Evolutionary conservation across 2,113 vertebrate genomes (phyloP).

Genomic region (Aspidoscelis tigris): DNA sequence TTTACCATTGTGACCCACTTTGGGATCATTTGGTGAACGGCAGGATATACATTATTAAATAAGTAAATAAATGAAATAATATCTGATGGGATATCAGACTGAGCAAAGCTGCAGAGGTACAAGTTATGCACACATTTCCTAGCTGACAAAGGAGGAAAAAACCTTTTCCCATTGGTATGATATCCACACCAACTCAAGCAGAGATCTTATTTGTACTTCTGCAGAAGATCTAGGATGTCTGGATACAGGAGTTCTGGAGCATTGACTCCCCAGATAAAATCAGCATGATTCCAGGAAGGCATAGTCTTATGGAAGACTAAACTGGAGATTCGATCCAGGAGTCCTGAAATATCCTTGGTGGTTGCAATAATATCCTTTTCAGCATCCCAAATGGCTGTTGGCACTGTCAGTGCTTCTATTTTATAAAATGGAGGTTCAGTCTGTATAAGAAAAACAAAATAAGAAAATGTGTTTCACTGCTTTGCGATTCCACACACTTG

Average conservation of each 20-base stretch:
- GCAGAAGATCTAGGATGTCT: constrained; percentile 81
- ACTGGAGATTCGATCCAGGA: constrained; percentile 81
- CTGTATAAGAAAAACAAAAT: constrained; percentile 32
- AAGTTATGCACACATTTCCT: background rate
- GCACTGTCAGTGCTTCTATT: constrained; percentile 80
- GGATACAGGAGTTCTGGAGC: constrained; percentile 77
- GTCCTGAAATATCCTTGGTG: constrained; percentile 71
- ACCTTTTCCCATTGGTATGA: background rate
- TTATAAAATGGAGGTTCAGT: constrained; percentile 69
- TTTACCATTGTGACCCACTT: too few relatives aligned
- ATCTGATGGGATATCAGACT: too few relatives aligned
- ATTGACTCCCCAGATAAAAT: constrained; percentile 88
- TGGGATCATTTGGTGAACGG: too few relatives aligned
- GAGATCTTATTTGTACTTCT: constrained; percentile 30
- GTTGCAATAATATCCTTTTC: constrained; percentile 79
- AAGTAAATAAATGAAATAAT: too few relatives aligned
- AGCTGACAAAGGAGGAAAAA: background rate
- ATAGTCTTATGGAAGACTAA: constrained; percentile 79
- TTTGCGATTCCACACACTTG: background rate
- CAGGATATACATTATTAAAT: too few relatives aligned
- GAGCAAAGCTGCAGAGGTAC: background rate
- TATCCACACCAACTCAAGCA: background rate
- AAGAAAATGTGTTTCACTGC: background rate
- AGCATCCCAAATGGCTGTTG: constrained; percentile 85
- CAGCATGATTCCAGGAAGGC: constrained; percentile 84